These are phyloP conservation scores for Notamacropus eugenii DNA, from an alignment of 2,797 vertebrate species.

Conservation along the genomic window DNA sequence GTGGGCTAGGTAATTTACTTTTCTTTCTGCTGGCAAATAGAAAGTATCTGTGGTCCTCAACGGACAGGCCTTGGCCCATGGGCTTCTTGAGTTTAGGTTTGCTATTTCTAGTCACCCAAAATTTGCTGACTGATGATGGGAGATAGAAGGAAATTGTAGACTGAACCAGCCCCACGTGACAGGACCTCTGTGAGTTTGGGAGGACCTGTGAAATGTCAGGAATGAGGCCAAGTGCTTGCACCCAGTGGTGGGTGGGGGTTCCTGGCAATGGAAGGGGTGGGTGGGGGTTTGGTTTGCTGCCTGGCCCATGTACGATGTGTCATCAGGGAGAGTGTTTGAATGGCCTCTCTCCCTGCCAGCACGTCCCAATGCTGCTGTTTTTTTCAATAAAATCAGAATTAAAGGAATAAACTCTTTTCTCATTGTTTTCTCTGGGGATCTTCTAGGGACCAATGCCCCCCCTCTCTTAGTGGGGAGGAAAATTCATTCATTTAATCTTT, in stretches of 20 bases:
- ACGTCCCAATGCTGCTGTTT: conserved; percentile 65
- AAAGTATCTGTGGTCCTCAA: neutral
- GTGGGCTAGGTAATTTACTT: neutral
- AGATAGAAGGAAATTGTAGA: neutral
- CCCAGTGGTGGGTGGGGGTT: neutral
- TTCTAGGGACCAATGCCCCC: neutral
- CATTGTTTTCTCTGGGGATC: neutral
- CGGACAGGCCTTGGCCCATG: neutral
- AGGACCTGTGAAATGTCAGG: neutral
- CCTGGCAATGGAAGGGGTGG: neutral
- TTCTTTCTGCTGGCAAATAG: neutral
- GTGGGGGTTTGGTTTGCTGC: neutral
- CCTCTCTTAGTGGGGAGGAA: neutral
- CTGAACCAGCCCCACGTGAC: neutral
- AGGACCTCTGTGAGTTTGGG: neutral
- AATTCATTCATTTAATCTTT: neutral
- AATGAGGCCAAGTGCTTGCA: neutral
- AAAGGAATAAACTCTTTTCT: conserved; percentile 47
- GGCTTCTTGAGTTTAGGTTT: neutral
- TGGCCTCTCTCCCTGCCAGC: neutral
- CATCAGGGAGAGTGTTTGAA: neutral
- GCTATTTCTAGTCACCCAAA: neutral
- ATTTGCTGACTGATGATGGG: neutral
- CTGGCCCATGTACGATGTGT: conserved; percentile 27
- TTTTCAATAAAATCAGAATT: conserved; percentile 74